A percentile compares a stretch with the other conserved stretches of the same genome.
Conservation (phyloP, 1,140 invertebrate genomes). For the Phortica variegata region DNA sequence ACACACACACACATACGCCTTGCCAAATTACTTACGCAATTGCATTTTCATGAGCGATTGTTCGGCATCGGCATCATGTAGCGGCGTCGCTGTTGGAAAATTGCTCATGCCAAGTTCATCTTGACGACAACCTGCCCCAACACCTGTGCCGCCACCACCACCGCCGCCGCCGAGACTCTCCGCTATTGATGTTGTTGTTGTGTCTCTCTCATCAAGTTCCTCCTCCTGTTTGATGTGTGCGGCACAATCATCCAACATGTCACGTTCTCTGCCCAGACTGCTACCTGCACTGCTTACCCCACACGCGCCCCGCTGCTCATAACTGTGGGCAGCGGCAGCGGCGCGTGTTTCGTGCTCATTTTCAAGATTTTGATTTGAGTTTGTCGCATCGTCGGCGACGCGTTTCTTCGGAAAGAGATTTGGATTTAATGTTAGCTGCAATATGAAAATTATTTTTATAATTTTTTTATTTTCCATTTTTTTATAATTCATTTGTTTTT, state of each 20-base stretch:
- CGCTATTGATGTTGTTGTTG: too few species aligned
- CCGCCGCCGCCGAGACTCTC: too few species aligned
- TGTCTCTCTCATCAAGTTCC: slow-evolving; percentile 28
- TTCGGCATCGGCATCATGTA: slow-evolving; percentile 30
- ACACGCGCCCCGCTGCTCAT: too few species aligned
- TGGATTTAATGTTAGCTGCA: slow-evolving; percentile 46
- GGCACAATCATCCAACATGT: neutral
- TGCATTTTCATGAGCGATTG: slow-evolving; percentile 55
- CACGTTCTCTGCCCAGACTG: too few species aligned
- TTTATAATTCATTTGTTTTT: too few species aligned
- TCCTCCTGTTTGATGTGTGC: slow-evolving; percentile 36
- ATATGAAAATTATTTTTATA: slow-evolving; percentile 13
- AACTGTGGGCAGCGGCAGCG: too few species aligned
- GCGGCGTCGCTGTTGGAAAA: neutral
- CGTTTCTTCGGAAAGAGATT: slow-evolving; percentile 49
- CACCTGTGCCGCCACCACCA: slow-evolving; percentile 19
- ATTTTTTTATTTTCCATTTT: too few species aligned
- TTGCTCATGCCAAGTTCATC: slow-evolving; percentile 10
- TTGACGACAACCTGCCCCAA: slow-evolving; percentile 3
- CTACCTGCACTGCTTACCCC: too few species aligned
- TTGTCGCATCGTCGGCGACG: slow-evolving; percentile 5
- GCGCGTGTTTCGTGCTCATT: slow-evolving; percentile 7
- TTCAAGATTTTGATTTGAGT: slow-evolving; percentile 21
- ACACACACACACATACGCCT: too few species aligned
- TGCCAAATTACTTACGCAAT: slow-evolving; percentile 37